These are phyloP conservation scores for Athene noctua DNA, from an alignment of 2,113 vertebrate species.

Conservation along the genomic window DNA sequence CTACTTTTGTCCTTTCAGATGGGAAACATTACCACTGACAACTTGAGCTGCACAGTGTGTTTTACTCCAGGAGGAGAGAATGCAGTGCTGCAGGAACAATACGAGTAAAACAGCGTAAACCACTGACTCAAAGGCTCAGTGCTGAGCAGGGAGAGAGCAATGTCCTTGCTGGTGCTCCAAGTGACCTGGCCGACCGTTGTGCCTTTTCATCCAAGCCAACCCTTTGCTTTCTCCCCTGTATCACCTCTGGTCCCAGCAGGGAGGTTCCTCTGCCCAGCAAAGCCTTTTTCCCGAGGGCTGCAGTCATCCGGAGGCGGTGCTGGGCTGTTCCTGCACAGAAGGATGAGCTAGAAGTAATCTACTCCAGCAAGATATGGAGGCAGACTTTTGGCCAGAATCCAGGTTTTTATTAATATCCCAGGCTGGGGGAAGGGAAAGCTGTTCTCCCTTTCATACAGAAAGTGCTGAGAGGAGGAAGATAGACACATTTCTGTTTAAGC, in stretches of 20 bases:
- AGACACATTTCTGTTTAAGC: neutral
- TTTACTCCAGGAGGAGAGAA: neutral
- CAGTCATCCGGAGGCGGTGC: neutral
- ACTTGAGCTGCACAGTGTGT: neutral
- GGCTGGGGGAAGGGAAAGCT: neutral
- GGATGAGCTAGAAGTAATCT: neutral
- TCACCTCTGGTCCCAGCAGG: neutral
- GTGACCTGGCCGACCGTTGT: rapidly evolving
- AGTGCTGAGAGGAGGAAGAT: neutral
- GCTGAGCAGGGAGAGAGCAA: neutral
- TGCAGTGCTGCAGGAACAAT: neutral
- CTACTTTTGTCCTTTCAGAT: neutral
- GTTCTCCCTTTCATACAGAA: neutral
- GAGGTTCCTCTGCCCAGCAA: neutral
- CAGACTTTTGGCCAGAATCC: neutral
- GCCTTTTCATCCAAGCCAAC: too few species aligned
- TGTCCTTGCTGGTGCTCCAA: neutral
- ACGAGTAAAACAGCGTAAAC: rapidly evolving
- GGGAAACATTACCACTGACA: neutral
- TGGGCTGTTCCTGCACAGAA: neutral
- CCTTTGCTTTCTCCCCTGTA: neutral
- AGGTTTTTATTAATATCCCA: conserved; percentile 4
- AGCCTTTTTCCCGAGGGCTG: neutral
- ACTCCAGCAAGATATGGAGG: neutral
- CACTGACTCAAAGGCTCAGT: neutral